Evolutionary conservation across 2,888 invertebrate genomes (phyloP).

Genomic region (Aelia acuminata): DNA sequence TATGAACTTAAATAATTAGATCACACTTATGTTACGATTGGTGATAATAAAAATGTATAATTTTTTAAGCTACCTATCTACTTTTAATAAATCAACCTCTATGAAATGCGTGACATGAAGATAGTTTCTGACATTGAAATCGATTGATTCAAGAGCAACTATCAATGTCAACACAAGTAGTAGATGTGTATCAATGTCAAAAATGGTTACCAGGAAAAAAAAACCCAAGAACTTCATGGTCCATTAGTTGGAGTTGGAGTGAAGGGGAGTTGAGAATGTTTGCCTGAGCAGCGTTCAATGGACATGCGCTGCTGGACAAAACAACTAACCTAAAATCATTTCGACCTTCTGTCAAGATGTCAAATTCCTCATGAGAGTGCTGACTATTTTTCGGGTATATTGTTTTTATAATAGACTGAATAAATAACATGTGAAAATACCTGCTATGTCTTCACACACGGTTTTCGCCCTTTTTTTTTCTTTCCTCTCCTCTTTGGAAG

Average conservation of each 20-base stretch:
- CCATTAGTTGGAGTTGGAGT: not conserved
- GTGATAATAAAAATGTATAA: no score
- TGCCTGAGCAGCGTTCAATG: not conserved
- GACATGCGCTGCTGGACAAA: not conserved
- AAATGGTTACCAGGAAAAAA: not conserved
- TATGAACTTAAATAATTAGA: no score
- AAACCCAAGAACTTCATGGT: slow-evolving; percentile 6
- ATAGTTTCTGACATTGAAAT: not conserved
- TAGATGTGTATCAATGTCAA: not conserved
- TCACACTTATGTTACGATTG: no score
- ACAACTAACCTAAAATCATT: not conserved
- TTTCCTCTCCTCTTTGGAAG: no score
- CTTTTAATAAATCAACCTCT: not conserved
- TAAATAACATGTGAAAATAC: no score
- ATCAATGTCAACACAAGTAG: not conserved
- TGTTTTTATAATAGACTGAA: not conserved
- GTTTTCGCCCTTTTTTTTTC: no score
- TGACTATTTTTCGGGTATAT: no score
- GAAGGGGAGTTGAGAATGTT: not conserved
- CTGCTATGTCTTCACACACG: no score
- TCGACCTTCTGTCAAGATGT: not conserved
- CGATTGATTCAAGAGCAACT: not conserved
- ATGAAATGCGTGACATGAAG: not conserved
- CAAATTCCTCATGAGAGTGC: not conserved
- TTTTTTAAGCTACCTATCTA: no score